These are phyloP conservation scores for Macropus fuliginosus DNA, from an alignment of 2,797 vertebrate genomes.

Conservation along the genomic window DNA sequence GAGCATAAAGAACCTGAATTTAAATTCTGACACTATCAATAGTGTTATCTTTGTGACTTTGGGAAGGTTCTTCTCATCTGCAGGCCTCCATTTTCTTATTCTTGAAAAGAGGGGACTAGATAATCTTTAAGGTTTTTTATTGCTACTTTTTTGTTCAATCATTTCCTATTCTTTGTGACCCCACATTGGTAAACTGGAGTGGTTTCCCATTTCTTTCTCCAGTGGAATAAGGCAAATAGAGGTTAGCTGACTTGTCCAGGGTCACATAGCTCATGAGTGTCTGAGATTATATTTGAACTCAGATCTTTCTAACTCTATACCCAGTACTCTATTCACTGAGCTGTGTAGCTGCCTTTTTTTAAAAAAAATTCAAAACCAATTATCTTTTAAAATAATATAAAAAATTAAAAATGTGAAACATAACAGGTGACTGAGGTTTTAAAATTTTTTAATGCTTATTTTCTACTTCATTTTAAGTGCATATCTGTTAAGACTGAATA, in stretches of 20 bases:
- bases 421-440: not conserved
- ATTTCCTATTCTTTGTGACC: not conserved
- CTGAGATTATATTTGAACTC: not conserved
- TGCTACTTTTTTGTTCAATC: not conserved
- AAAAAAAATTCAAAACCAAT: not conserved
- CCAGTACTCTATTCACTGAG: not conserved
- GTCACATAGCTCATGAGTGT: not conserved
- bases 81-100: not conserved
- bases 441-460: not conserved
- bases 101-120: not conserved
- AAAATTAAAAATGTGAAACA: not conserved
- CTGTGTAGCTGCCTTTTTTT: not conserved
- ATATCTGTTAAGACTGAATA: constrained; percentile 91
- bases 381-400: not conserved
- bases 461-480: constrained; percentile 83
- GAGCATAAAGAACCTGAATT: not conserved
- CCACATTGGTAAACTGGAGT: not conserved
- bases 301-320: not conserved
- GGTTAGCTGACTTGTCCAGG: not conserved
- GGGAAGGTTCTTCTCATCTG: not conserved
- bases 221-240: not conserved
- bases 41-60: not conserved
- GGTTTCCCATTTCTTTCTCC: not conserved
- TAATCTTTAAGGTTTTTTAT: not conserved
- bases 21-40: not conserved